phyloP scores from a whole-genome alignment of 2,113 vertebrate species.

The Pandion haliaetus region DNA sequence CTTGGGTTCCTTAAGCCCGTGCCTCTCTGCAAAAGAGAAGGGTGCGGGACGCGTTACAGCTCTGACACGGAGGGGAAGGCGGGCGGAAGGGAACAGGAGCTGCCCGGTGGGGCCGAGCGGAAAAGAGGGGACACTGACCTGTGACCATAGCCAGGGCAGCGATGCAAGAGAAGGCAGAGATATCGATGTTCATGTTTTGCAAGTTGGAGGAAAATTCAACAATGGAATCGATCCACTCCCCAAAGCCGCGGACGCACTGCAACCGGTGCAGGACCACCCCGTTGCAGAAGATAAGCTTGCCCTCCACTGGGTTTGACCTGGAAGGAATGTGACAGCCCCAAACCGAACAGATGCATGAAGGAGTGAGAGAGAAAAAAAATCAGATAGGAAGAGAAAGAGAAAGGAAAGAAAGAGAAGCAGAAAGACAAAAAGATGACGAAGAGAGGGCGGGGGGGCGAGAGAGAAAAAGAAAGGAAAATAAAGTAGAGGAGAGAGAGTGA shows the following conservation, averaged over 20 bases:
- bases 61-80: rapidly evolving
- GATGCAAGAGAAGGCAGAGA: slow-evolving; percentile 98
- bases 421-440: too few relatives aligned
- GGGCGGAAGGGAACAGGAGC: neutral
- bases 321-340: slow-evolving; percentile 67
- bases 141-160: slow-evolving; percentile 98
- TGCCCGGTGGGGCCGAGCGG: neutral
- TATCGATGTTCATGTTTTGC: slow-evolving; percentile 98
- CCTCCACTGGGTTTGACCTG: slow-evolving; percentile 98
- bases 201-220: slow-evolving; percentile 98
- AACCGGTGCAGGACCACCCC: slow-evolving; percentile 96
- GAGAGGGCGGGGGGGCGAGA: neutral
- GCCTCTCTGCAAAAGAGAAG: slow-evolving; percentile 84
- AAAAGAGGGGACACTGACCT: slow-evolving; percentile 78
- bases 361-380: neutral
- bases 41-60: neutral
- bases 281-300: slow-evolving; percentile 99
- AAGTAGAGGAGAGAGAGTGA: too few relatives aligned
- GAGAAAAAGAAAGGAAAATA: too few relatives aligned
- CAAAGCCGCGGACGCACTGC: slow-evolving; percentile 98
- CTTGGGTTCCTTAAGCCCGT: slow-evolving; percentile 97
- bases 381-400: neutral
- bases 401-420: too few relatives aligned
- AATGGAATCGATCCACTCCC: slow-evolving; percentile 98
- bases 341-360: neutral